Evolutionary conservation across 2,888 invertebrate species (phyloP), one percentile per base, ranked within the genome.

Genomic region (Drosophila limbata): DNA sequence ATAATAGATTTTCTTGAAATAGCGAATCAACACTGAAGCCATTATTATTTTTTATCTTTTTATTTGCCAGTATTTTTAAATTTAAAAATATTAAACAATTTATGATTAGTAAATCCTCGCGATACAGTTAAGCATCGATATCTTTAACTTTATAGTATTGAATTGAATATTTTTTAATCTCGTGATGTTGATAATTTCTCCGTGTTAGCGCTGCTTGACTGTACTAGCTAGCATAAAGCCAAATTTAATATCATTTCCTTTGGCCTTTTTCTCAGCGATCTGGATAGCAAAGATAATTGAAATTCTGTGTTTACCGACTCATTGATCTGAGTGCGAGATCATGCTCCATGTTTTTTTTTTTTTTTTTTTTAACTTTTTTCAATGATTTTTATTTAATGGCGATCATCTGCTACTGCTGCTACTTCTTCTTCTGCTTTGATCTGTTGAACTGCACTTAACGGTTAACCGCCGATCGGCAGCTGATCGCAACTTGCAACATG

Each of bases 391-490:
- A 44, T 56, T 31, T 25, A 10, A 63, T 45, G 51, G 33, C 45
- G 2, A 35, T 63, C 19, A 33, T 51, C n/a, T n/a, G 15, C 50
- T 42, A 9, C 60, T 44, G n/a, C 48, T 37, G 2, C 8, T 44
- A 6, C 21, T 21, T 21, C 55, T 47, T 25, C 45, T 35, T 25
- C 68, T 42, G 15, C 55, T 42, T 71, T 77, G 77, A 74, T 56
- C 73, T 52, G 51, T 10, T 73, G 60, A 81, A 60, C 63, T 75
- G 50, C 56, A 55, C 45, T 67, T 78, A 63, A 74, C 73, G 45
- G 62, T 73, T 73, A 73, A 42, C 35, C 28, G 55, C 52, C 42
- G 61, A 57, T 59, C 59, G 31, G 25, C 71, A 71, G 73, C 61
- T 67, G 73, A 56, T 51, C 66, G 39, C 42, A 52, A 33, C 42